Conservation (phyloP, 2,113 vertebrate species). For the Microcebus jonahi region DNA sequence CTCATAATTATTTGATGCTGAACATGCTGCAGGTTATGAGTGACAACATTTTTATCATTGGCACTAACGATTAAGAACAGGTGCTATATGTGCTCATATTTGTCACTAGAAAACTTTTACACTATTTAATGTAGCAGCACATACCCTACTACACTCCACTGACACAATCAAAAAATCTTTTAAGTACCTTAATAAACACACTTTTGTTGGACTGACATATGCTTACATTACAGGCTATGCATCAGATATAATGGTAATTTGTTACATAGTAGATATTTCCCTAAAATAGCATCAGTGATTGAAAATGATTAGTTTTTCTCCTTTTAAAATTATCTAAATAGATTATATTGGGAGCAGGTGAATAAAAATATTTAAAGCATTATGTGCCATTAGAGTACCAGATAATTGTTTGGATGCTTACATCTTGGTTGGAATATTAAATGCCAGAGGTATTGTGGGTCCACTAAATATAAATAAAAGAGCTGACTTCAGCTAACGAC, state of each 20-base stretch:
- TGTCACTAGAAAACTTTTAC: background rate
- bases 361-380: slow-evolving; percentile 49
- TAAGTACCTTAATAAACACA: background rate
- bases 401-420: slow-evolving; percentile 47
- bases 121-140: background rate
- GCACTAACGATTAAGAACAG: background rate
- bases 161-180: background rate
- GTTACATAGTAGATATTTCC: background rate
- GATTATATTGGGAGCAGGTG: background rate
- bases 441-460: slow-evolving; percentile 51
- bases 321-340: slow-evolving; percentile 39
- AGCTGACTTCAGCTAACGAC: slow-evolving; percentile 78
- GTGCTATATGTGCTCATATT: background rate
- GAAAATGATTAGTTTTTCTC: background rate
- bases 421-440: slow-evolving; percentile 1
- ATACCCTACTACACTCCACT: background rate
- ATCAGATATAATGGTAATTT: slow-evolving; percentile 4
- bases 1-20: background rate
- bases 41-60: background rate
- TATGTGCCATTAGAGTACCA: background rate
- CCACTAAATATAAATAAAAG: slow-evolving; percentile 76
- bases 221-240: background rate
- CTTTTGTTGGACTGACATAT: background rate
- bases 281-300: background rate
- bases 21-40: background rate